phyloP scores from a whole-genome alignment of 2,797 vertebrate species.

The Sebastes goodei region DNA sequence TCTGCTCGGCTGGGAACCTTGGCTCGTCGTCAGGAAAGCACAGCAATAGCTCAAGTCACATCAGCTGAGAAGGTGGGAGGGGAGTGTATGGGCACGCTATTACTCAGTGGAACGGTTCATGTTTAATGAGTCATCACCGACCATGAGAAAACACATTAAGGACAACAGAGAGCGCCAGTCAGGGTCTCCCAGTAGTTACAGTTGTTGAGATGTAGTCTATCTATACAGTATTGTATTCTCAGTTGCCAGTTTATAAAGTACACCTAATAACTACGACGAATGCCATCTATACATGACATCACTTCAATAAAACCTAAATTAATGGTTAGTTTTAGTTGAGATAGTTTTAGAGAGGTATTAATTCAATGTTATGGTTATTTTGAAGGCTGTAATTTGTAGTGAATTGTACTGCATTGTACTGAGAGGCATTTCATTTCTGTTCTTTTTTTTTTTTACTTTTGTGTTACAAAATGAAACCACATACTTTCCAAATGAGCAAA shows the following conservation, averaged over 20 bases:
- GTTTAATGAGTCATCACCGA: conserved; percentile 44
- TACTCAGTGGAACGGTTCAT: conserved; percentile 41
- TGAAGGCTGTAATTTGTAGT: neutral
- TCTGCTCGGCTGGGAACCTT: conserved; percentile 63
- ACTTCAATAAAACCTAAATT: neutral
- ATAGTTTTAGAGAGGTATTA: neutral
- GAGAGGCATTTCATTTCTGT: too few relatives aligned
- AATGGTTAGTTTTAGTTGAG: neutral
- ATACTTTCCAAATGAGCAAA: neutral
- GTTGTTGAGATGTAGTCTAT: neutral
- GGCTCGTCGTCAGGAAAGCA: conserved; percentile 58
- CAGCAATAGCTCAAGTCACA: conserved; percentile 48
- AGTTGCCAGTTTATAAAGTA: neutral
- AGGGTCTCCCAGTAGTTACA: conserved; percentile 8
- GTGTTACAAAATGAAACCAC: neutral
- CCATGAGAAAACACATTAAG: conserved; percentile 56
- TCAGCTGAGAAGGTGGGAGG: conserved; percentile 53
- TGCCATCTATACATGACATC: neutral
- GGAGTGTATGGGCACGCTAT: conserved; percentile 15
- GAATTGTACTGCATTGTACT: neutral
- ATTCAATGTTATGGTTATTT: neutral
- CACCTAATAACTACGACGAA: neutral
- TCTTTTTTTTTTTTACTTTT: too few relatives aligned
- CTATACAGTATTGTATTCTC: neutral
- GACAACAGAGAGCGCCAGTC: neutral